These are phyloP conservation scores for Drosophila seguyi DNA, from an alignment of 1,140 invertebrate genomes.

Conservation along the genomic window DNA sequence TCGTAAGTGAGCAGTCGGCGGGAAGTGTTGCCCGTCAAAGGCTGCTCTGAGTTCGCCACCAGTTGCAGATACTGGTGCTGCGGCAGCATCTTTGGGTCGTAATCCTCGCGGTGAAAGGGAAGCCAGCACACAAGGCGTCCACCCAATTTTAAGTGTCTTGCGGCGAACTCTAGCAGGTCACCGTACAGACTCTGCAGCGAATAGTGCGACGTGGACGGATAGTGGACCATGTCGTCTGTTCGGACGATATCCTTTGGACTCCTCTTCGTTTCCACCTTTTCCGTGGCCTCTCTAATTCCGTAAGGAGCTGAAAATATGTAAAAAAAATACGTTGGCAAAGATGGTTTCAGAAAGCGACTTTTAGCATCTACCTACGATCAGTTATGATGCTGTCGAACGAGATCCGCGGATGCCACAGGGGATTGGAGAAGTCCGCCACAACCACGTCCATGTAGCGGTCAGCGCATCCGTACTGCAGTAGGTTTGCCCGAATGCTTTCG, in stretches of 20 bases:
- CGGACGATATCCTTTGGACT: constrained; percentile 85
- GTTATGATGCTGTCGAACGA: constrained; percentile 95
- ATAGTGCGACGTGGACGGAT: constrained; percentile 95
- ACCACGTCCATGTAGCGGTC: constrained; percentile 94
- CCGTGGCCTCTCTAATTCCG: constrained; percentile 96
- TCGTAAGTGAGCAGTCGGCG: constrained; percentile 94
- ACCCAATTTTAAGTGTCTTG: constrained; percentile 90
- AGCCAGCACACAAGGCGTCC: constrained; percentile 96
- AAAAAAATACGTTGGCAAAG: not conserved
- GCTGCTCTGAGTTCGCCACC: constrained; percentile 94
- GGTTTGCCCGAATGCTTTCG: constrained; percentile 94
- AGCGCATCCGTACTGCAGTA: constrained; percentile 93
- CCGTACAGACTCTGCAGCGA: constrained; percentile 91
- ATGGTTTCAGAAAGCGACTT: not conserved
- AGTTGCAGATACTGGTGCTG: constrained; percentile 92
- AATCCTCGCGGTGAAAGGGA: constrained; percentile 93
- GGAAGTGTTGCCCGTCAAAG: constrained; percentile 91
- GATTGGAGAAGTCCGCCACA: constrained; percentile 94
- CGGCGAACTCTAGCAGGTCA: constrained; percentile 94
- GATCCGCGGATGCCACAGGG: constrained; percentile 90
- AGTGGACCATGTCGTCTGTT: constrained; percentile 71
- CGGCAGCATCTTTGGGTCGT: constrained; percentile 91
- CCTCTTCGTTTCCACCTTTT: constrained; percentile 91
- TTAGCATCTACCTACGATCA: constrained; percentile 91
- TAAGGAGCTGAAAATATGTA: constrained; percentile 92